These are phyloP conservation scores for Micronycteris hirsuta DNA, from an alignment of 2,113 vertebrate species.

Conservation along the genomic window DNA sequence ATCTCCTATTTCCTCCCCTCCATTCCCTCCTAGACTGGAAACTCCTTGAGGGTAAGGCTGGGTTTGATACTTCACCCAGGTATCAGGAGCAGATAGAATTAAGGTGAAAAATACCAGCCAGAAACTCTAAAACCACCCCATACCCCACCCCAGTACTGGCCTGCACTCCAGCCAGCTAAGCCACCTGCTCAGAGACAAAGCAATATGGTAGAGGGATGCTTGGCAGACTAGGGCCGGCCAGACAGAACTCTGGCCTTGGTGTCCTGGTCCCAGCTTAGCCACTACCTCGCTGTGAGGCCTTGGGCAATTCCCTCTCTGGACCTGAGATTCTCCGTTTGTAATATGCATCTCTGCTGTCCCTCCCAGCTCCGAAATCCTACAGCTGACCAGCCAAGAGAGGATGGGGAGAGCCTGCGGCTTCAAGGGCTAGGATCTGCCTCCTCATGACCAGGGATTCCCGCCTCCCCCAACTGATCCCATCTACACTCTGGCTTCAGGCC, in stretches of 20 bases:
- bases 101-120: background rate
- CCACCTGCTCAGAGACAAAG: background rate
- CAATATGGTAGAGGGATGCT: background rate
- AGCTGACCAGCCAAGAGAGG: background rate
- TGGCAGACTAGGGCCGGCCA: background rate
- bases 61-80: background rate
- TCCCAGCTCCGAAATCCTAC: background rate
- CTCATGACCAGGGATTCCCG: background rate
- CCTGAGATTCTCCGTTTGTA: background rate
- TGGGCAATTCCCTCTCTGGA: background rate
- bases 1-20: background rate
- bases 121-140: background rate
- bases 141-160: background rate
- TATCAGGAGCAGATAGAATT: background rate
- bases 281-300: background rate
- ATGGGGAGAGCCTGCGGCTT: background rate
- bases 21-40: background rate
- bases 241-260: background rate
- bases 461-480: background rate
- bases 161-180: background rate
- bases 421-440: background rate
- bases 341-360: background rate
- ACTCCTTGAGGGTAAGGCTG: background rate
- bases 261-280: background rate
- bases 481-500: background rate